Conservation (phyloP, 2,113 vertebrate genomes). For the Brachyhypopomus gauderio region DNA sequence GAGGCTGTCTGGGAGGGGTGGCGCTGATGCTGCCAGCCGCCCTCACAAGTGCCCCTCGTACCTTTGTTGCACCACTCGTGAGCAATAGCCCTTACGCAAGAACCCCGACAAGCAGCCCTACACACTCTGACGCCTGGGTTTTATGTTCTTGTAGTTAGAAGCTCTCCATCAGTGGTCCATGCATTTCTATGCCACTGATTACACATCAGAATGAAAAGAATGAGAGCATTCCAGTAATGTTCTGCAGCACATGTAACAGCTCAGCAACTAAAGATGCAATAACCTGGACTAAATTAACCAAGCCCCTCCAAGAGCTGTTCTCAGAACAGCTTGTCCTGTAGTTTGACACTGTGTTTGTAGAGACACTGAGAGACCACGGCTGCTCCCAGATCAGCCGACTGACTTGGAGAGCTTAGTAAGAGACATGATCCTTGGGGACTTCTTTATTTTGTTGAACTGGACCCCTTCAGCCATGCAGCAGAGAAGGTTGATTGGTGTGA, state of each 20-base stretch:
- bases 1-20: neutral
- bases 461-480: neutral
- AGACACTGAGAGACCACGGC: neutral
- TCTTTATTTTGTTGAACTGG: neutral
- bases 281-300: neutral
- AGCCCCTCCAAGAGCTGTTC: neutral
- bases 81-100: neutral
- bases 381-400: neutral
- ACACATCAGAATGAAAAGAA: neutral
- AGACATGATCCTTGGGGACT: neutral
- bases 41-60: neutral
- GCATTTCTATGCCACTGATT: neutral
- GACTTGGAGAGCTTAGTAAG: too few species aligned
- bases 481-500: conserved; percentile 1
- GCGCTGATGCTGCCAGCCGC: neutral
- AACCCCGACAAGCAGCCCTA: neutral
- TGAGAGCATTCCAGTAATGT: neutral
- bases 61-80: neutral
- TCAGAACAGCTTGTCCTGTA: too few species aligned
- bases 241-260: neutral
- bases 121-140: neutral
- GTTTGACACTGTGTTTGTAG: neutral
- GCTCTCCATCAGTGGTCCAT: neutral
- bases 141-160: neutral
- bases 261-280: neutral